Conservation (phyloP, 2,888 invertebrate genomes). For the Hanleya hanleyi region DNA sequence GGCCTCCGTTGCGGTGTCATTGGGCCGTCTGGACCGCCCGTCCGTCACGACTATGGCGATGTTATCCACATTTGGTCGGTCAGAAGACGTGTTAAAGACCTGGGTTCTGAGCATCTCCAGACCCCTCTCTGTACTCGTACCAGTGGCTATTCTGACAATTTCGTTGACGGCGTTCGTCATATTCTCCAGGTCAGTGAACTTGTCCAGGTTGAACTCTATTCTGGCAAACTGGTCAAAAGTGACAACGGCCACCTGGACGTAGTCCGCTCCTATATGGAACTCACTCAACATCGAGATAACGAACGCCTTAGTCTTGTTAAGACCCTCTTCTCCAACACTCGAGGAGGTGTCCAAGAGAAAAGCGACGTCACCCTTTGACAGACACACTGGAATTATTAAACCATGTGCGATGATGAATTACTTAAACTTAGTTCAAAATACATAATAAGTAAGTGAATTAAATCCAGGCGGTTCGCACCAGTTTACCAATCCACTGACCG, state of each 20-base stretch:
- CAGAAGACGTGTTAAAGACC: neutral
- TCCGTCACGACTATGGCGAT: conserved; percentile 21
- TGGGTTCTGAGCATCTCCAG: conserved; percentile 1
- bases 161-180: neutral
- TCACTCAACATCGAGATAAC: neutral
- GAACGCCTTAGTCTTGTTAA: neutral
- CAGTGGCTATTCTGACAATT: neutral
- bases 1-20: neutral
- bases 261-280: neutral
- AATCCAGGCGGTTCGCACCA: too few relatives aligned
- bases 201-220: neutral
- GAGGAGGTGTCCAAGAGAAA: neutral
- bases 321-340: neutral
- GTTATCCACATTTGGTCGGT: neutral
- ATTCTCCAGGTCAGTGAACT: neutral
- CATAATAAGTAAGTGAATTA: too few relatives aligned
- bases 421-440: too few relatives aligned
- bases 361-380: neutral
- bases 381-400: neutral
- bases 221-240: neutral
- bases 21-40: conserved; percentile 5
- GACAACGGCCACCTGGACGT: conserved; percentile 1
- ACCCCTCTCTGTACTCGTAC: conserved; percentile 1
- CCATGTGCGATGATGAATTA: too few relatives aligned
- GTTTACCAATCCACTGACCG: too few relatives aligned